Evolutionary conservation across 2,888 invertebrate genomes (phyloP).

Genomic region (Acleris emargana): DNA sequence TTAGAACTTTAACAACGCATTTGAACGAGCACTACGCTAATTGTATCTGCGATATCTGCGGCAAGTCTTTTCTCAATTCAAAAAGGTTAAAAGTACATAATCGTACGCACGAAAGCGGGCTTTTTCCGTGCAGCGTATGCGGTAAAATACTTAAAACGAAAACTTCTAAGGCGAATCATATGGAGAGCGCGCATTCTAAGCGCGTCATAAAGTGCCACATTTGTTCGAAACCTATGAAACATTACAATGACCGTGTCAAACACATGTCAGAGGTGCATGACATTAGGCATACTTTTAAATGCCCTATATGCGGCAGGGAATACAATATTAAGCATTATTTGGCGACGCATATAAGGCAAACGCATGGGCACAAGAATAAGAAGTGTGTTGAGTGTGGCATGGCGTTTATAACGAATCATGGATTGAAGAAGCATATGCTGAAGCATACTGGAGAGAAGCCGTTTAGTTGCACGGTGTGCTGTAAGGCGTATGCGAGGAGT

Average conservation of each 20-base stretch:
- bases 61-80: slow-evolving; percentile 76
- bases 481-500: slow-evolving; percentile 60
- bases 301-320: slow-evolving; percentile 62
- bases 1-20: slow-evolving; percentile 70
- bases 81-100: slow-evolving; percentile 78
- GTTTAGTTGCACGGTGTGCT: slow-evolving; percentile 64
- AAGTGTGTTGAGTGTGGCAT: slow-evolving; percentile 75
- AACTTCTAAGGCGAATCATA: slow-evolving; percentile 65
- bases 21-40: slow-evolving; percentile 78
- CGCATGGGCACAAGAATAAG: slow-evolving; percentile 73
- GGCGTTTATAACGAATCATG: slow-evolving; percentile 76
- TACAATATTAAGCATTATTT: slow-evolving; percentile 74
- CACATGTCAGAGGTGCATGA: slow-evolving; percentile 73
- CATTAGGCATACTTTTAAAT: slow-evolving; percentile 70
- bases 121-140: slow-evolving; percentile 63
- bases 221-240: slow-evolving; percentile 71
- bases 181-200: slow-evolving; percentile 68
- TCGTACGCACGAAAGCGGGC: slow-evolving; percentile 73
- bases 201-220: slow-evolving; percentile 69
- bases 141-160: slow-evolving; percentile 68
- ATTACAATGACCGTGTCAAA: slow-evolving; percentile 72
- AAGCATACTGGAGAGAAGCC: slow-evolving; percentile 71
- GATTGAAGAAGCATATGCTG: slow-evolving; percentile 74
- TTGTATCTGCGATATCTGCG: slow-evolving; percentile 78
- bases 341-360: slow-evolving; percentile 71